Evolutionary conservation across 2,113 vertebrate species (phyloP), one percentile per base, ranked within the genome.

Genomic region (Brachirus orientalis): DNA sequence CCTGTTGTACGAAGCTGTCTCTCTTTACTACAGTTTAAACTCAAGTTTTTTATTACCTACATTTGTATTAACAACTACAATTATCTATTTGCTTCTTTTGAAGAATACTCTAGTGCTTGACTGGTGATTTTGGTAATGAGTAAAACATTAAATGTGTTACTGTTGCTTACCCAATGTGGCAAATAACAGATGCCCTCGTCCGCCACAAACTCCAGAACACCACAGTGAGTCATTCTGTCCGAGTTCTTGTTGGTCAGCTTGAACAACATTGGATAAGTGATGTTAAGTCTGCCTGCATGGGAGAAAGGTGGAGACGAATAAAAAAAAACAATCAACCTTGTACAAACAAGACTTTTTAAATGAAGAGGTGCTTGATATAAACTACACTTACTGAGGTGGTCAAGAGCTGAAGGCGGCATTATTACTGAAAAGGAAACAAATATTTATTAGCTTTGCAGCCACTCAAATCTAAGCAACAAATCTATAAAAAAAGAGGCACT

Each of bases 171-270:
- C 98, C 98, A 99, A 84, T 99, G 97, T 3, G 98, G 98, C 13
- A 99, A 93, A 69, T 99, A 99, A 83, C 98, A 99, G 64, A 99
- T 98, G 48, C 98, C 98, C 79, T 99, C 97, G 19, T 99, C 98
- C 8, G 98, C 97, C 78, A 99, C 97, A 77, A 99, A 99, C 86
- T 99, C 98, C 33, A 99, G 90, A 63, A 99, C 98, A 0, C 98
- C 98, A 28, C 98, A 99, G 82, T 99, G 98, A 0, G 98, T 99
- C 96, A 97, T 95, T 57, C 98, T 92, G 90, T 99, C 98, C 0
- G 98, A 98, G 82, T 98, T 98, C 82, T 98, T 98, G 90, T 99
- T 99, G 46, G 95, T 98, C 89, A 99, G 90, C 79, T 99, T 99
- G 82, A 99, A 99, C 63, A 99, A 89, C 98, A 99, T 99, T 0